Evolutionary conservation across 2,888 invertebrate species (phyloP), one percentile per base, ranked within the genome.

Genomic region (Thalpophila matura): DNA sequence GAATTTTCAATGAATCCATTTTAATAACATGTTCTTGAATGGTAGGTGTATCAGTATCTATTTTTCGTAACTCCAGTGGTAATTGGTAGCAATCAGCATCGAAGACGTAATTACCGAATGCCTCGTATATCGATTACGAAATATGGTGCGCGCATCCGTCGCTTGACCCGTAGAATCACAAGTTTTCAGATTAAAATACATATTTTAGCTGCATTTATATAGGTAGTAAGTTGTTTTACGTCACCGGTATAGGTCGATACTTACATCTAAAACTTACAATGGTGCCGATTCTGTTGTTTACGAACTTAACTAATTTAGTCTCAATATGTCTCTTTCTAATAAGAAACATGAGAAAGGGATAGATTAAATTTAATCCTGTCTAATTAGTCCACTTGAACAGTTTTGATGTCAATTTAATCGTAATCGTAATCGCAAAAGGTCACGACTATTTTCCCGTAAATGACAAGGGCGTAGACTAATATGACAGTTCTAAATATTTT

Each of bases 61-160:
- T 31, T 42, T 56, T 59, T 59, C 70, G 43, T 59, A 64, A 69
- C 26, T 42, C 16, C 14, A 14, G 16, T 43, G n/a, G 33, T 56
- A 35, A 63, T 38, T 31, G 43, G 40, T 43, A 18, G 71, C 33
- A 47, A 70, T 68, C 16, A 61, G 24, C 61, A 60, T 18, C 10
- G 14, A 26, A 69, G 45, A 40, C 10, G 40, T 20, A 60, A 69
- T 47, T 47, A 70, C 47, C 12, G 24, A 42, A 29, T 14, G 16
- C 22, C 29, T 33, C 33, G 22, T 38, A 35, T 31, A 31, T 27
- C 14, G 27, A 65, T 71, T 50, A 65, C 50, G 14, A 27, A 61
- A 69, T 22, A 16, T 18, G 9, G 5, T 26, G 57, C 43, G 3
- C 18, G 14, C 35, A 43, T 57, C 42, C 33, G 33, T 18, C 12